Evolutionary conservation across 2,888 invertebrate genomes (phyloP).

Genomic region (Mayetiola destructor): DNA sequence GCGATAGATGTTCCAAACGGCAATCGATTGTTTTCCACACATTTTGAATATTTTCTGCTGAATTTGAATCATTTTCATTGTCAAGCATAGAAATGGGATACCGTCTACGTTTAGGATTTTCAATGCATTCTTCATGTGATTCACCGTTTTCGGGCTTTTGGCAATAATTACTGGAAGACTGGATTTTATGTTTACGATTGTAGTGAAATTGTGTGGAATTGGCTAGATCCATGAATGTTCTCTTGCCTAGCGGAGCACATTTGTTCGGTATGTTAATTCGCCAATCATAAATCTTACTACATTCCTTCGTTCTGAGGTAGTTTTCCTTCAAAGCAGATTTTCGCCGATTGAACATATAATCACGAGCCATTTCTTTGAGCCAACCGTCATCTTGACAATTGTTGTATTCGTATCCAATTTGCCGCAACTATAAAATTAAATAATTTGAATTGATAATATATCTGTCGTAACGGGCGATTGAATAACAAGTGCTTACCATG

Average conservation of each 20-base stretch:
- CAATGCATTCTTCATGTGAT: neutral
- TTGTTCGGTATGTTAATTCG: neutral
- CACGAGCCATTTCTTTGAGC: constrained; percentile 35
- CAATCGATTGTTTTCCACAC: neutral
- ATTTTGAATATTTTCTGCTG: neutral
- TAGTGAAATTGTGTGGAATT: neutral
- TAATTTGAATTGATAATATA: neutral
- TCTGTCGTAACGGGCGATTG: too few relatives aligned
- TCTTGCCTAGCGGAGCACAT: neutral
- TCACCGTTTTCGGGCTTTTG: neutral
- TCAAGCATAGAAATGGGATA: neutral
- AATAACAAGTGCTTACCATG: constrained; percentile 54
- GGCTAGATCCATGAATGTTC: neutral
- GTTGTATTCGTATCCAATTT: constrained; percentile 57
- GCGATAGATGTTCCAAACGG: neutral
- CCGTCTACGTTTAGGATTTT: neutral
- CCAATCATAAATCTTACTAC: neutral
- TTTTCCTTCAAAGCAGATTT: neutral
- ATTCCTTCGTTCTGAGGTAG: neutral
- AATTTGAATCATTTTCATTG: neutral
- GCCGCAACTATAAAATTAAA: constrained; percentile 42
- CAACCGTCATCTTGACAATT: constrained; percentile 45
- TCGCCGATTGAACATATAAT: constrained; percentile 16
- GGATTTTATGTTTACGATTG: neutral
- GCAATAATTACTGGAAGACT: neutral